A percentile compares a stretch with the other conserved stretches of the same genome.
These are phyloP conservation scores for Drosophila nigromelanica DNA, from an alignment of 1,140 invertebrate genomes.

Conservation along the genomic window DNA sequence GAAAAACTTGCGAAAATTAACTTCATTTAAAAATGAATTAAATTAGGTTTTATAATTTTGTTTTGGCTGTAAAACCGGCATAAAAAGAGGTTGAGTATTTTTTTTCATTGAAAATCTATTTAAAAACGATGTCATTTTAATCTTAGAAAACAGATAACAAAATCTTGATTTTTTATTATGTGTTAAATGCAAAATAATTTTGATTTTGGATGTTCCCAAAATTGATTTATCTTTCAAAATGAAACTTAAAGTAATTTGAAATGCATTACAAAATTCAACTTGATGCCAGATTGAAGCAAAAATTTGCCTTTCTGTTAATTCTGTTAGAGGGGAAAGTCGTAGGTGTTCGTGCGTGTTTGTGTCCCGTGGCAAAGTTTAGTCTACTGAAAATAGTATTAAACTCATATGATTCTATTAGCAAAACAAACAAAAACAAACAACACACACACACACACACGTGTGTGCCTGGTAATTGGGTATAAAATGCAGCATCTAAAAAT, in stretches of 20 bases:
- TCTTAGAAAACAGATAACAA: no score
- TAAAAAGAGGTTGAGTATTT: no score
- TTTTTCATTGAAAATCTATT: no score
- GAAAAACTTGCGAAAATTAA: no score
- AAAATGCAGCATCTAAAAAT: conserved; percentile 61
- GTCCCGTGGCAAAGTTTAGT: conserved; percentile 36
- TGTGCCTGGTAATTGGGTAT: conserved; percentile 39
- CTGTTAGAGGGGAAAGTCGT: background rate
- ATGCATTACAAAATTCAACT: background rate
- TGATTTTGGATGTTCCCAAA: no score
- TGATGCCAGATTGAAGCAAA: background rate
- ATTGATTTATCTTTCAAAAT: background rate
- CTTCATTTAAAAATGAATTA: no score
- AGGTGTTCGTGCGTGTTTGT: conserved; percentile 34
- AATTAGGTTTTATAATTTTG: no score
- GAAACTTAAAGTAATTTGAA: background rate
- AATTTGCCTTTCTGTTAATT: background rate
- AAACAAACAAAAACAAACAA: conserved; percentile 62
- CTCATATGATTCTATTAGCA: conserved; percentile 76
- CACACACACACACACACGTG: conserved; percentile 31
- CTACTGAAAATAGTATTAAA: conserved; percentile 46
- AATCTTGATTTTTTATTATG: no score
- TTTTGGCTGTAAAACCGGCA: no score
- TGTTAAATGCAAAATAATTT: no score
- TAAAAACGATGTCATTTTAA: no score